Conservation (phyloP, 1,140 invertebrate species). For the Drosophila neocordata region DNA sequence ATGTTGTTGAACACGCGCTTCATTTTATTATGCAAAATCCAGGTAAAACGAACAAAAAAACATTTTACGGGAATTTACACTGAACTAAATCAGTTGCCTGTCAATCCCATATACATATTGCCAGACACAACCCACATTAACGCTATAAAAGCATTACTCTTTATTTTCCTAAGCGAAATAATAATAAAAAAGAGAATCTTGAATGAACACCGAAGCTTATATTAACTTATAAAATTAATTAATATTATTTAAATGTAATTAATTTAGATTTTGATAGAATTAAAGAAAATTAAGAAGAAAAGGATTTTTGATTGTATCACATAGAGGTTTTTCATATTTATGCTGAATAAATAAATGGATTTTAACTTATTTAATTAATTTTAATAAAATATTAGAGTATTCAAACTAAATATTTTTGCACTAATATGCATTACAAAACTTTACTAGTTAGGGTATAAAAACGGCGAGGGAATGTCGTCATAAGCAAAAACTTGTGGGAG, state of each 20-base stretch:
- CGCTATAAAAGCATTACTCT: slow-evolving; percentile 38
- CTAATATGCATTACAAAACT: no score
- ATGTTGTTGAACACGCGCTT: slow-evolving; percentile 9
- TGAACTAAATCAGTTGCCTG: slow-evolving; percentile 44
- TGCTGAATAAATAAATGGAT: no score
- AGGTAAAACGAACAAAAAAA: slow-evolving; percentile 35
- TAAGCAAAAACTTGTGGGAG: neutral
- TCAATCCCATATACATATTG: slow-evolving; percentile 28
- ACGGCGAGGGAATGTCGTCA: neutral
- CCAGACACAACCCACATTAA: neutral
- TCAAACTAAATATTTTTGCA: slow-evolving; percentile 34
- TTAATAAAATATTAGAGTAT: slow-evolving; percentile 8
- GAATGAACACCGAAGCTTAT: no score
- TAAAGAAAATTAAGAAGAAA: no score
- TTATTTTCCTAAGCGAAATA: slow-evolving; percentile 28
- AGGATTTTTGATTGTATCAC: no score
- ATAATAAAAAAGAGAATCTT: slow-evolving; percentile 33
- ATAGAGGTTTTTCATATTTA: no score
- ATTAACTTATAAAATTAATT: no score
- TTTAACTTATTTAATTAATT: no score
- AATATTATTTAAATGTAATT: no score
- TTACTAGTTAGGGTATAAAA: slow-evolving; percentile 1
- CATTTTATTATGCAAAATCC: slow-evolving; percentile 48
- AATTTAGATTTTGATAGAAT: no score
- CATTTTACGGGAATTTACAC: slow-evolving; percentile 23